Evolutionary conservation across 2,888 invertebrate genomes (phyloP), one percentile per base, ranked within the genome.

Genomic region (Stratiomys singularior): DNA sequence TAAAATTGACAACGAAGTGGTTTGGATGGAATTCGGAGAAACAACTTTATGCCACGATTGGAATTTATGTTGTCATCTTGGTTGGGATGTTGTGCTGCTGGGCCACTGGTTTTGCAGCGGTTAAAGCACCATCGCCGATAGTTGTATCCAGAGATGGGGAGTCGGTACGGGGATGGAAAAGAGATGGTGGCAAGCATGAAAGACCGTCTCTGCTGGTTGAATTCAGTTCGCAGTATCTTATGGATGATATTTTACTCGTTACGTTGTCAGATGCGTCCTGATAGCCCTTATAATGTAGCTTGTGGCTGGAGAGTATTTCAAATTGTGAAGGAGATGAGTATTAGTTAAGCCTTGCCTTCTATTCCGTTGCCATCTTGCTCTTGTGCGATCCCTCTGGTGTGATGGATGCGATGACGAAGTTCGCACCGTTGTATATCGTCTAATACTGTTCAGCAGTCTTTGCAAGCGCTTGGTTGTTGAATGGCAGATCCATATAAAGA

Each of bases 51-150:
- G 76, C 47, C 47, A 64, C 58, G 76, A 47, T 76, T 76, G 76
- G 64, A 76, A 76, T 76, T 76, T 76, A 76, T 64, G 76, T 64
- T 47, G 63, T 64, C 76, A 76, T 76, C 63, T 46, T 18, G 76
- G 60, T 64, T 64, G 64, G 27, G 74, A 37, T 74, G 56, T 13
- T 28, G 44, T 27, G 25, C 28, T 71, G 52, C 28, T 52, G 71
- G 15, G 18, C 28, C 25, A 52, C 28, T 71, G 25, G 71, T 15
- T 25, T 71, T 52, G 71, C 28, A 18, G 52, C 27, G 28, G 21
- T 9, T 30, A n/a, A 37, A n/a, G 11, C 21, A n/a, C 37, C 66
- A 37, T 30, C n/a, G n/a, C 30, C 66, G 18, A 5, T n/a, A 21
- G 27, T 66, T 18, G n/a, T n/a, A n/a, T n/a, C n/a, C n/a, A n/a